Conservation (phyloP, 1,140 invertebrate species). For the Ceratina calcarata region DNA sequence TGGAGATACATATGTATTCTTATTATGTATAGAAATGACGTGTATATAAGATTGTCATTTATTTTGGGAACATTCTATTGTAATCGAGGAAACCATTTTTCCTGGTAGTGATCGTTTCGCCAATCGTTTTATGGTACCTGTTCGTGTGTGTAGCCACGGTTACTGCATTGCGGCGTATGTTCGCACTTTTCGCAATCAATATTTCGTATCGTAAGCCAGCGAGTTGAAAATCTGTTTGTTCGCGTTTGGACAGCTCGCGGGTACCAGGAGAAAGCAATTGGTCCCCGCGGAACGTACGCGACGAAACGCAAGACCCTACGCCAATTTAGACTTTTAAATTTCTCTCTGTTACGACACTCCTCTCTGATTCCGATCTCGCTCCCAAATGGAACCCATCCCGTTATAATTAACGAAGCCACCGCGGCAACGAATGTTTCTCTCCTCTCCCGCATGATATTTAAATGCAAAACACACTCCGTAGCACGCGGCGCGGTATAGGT, state of each 20-base stretch:
- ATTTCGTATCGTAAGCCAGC: slow-evolving; percentile 13
- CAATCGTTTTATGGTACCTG: not conserved
- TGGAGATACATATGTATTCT: slow-evolving; percentile 6
- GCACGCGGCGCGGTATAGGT: not conserved
- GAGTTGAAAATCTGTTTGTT: slow-evolving; percentile 24
- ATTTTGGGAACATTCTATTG: too few relatives aligned
- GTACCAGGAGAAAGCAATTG: not conserved
- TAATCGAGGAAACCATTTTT: too few relatives aligned
- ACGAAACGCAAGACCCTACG: not conserved
- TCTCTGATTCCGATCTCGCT: not conserved
- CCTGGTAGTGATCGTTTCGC: too few relatives aligned
- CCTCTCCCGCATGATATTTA: not conserved
- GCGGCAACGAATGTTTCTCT: not conserved
- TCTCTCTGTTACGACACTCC: not conserved
- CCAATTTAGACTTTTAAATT: slow-evolving; percentile 25
- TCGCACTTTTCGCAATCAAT: slow-evolving; percentile 37
- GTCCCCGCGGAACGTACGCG: not conserved
- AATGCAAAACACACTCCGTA: not conserved
- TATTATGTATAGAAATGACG: not conserved
- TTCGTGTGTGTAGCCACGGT: slow-evolving; percentile 1
- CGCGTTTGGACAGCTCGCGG: not conserved
- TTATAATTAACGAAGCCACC: slow-evolving; percentile 4
- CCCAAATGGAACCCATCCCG: not conserved
- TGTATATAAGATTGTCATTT: too few relatives aligned
- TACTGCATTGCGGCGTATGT: slow-evolving; percentile 30